Evolutionary conservation across 2,888 invertebrate species (phyloP).

Genomic region (Oxycera nigricornis): DNA sequence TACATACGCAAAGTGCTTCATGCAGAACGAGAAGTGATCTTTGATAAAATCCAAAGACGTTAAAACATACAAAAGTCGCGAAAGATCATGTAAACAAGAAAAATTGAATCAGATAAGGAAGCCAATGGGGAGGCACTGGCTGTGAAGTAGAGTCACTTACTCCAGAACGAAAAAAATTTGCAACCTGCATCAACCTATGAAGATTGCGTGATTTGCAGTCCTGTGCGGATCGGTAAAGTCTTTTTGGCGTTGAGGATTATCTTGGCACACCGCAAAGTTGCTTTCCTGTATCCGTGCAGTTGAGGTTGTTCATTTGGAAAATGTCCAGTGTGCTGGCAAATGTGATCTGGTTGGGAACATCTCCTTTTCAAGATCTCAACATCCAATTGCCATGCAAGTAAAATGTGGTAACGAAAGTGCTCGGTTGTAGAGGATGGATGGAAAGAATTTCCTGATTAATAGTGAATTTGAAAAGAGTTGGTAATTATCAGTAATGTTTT

Average conservation of each 20-base stretch:
- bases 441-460: no score
- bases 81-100: constrained; percentile 52
- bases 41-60: constrained; percentile 37
- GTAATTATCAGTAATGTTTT: no score
- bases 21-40: not conserved
- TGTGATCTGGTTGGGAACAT: not conserved
- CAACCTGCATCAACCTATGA: no score
- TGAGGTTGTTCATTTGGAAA: not conserved
- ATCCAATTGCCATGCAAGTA: no score
- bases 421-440: no score
- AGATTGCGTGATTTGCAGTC: not conserved
- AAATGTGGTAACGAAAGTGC: no score
- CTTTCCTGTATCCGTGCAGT: no score
- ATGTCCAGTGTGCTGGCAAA: not conserved
- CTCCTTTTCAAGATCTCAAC: not conserved
- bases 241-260: not conserved
- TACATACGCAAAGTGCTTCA: not conserved
- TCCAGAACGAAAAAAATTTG: no score
- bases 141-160: not conserved
- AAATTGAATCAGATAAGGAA: constrained; percentile 51
- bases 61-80: constrained; percentile 47
- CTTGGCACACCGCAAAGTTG: not conserved
- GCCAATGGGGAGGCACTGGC: constrained; percentile 19
- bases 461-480: no score
- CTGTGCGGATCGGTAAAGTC: not conserved